phyloP scores from a whole-genome alignment of 2,888 invertebrate genomes.

The Drosophila hamatofila region DNA sequence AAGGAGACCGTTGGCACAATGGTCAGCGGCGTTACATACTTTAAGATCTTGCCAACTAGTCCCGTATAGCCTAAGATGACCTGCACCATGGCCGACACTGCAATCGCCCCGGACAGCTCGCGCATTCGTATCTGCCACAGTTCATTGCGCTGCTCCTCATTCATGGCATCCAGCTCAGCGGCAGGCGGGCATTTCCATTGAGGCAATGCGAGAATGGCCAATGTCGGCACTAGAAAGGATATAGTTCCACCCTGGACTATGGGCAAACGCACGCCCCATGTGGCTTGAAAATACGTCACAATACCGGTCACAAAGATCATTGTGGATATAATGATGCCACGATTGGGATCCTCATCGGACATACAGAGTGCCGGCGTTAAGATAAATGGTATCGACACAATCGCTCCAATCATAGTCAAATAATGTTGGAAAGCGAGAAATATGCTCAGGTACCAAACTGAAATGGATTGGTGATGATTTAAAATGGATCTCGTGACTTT shows the following conservation, averaged over 20 bases:
- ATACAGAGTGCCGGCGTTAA: constrained; percentile 93
- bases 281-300: constrained; percentile 90
- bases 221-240: constrained; percentile 91
- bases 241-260: constrained; percentile 93
- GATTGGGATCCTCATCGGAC: constrained; percentile 90
- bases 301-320: constrained; percentile 94
- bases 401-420: constrained; percentile 94
- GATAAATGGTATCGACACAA: constrained; percentile 93
- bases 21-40: constrained; percentile 92
- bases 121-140: constrained; percentile 92
- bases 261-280: constrained; percentile 91
- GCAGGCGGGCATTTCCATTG: constrained; percentile 89
- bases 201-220: constrained; percentile 90
- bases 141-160: constrained; percentile 86
- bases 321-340: constrained; percentile 92
- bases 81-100: constrained; percentile 91
- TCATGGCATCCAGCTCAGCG: constrained; percentile 86
- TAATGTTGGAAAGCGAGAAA: constrained; percentile 94
- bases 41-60: constrained; percentile 90
- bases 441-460: constrained; percentile 91
- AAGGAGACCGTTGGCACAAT: constrained; percentile 93
- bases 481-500: not conserved
- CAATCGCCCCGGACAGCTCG: constrained; percentile 93
- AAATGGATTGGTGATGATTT: not conserved
- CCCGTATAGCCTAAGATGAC: constrained; percentile 90